A percentile compares a stretch with the other conserved stretches of the same genome.
Conservation (phyloP, 2,888 invertebrate genomes). For the Julus scanicus region DNA sequence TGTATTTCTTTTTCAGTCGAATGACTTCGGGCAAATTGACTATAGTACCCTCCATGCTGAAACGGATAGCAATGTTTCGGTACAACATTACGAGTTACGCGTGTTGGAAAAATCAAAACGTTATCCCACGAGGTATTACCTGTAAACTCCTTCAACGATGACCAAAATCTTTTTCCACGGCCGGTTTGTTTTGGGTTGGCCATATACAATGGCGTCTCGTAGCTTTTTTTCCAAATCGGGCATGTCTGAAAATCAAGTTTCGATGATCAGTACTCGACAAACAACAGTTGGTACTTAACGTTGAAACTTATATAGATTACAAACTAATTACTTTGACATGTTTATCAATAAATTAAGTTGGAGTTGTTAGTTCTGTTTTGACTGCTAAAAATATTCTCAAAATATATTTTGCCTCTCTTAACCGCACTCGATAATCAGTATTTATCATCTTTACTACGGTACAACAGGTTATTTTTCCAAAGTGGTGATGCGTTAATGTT, state of each 20-base stretch:
- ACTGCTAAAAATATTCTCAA: too few relatives aligned
- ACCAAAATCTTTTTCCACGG: constrained; percentile 94
- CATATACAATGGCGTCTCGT: constrained; percentile 78
- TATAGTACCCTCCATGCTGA: constrained; percentile 95
- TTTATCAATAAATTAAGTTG: too few relatives aligned
- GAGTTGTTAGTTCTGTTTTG: too few relatives aligned
- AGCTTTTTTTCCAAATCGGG: constrained; percentile 83
- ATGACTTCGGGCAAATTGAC: constrained; percentile 88
- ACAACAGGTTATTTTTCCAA: not conserved
- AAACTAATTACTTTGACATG: too few relatives aligned
- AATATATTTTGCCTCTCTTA: too few relatives aligned
- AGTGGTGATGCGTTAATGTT: too few relatives aligned
- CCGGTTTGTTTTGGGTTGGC: constrained; percentile 78
- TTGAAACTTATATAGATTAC: too few relatives aligned
- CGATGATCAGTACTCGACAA: not conserved
- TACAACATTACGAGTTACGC: not conserved
- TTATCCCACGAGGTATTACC: constrained; percentile 46
- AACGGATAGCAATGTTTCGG: constrained; percentile 26
- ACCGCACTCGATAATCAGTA: too few relatives aligned
- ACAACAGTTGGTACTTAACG: too few relatives aligned
- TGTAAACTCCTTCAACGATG: constrained; percentile 95
- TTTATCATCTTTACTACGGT: too few relatives aligned
- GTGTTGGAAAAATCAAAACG: too few relatives aligned
- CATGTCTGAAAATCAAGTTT: constrained; percentile 72
- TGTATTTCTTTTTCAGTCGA: constrained; percentile 91